A percentile compares a stretch with the other conserved stretches of the same genome.
Evolutionary conservation across 1,140 invertebrate genomes (phyloP).

Genomic region (Galleria mellonella): DNA sequence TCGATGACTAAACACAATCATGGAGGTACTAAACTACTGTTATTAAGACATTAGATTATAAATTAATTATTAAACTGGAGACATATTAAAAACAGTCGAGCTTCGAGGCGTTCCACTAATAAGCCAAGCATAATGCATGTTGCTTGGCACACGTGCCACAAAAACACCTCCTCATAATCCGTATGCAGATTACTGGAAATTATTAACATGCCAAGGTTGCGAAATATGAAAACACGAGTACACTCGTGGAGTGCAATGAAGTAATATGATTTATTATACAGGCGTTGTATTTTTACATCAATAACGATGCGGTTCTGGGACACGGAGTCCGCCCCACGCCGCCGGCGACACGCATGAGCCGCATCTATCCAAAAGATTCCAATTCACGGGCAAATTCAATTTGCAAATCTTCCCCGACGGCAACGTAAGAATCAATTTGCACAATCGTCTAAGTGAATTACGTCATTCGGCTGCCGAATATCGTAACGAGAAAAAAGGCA

Average conservation of each 20-base stretch:
- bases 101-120: too few species aligned
- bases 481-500: slow-evolving; percentile 43
- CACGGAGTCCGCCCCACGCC: neutral
- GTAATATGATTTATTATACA: slow-evolving; percentile 1
- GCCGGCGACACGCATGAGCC: neutral
- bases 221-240: neutral
- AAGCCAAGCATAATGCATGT: too few species aligned
- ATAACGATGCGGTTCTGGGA: neutral
- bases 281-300: slow-evolving; percentile 3
- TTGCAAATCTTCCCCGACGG: slow-evolving; percentile 33
- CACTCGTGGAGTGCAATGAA: neutral
- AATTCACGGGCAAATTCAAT: slow-evolving; percentile 32
- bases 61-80: too few species aligned
- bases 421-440: slow-evolving; percentile 40
- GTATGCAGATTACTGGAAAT: too few species aligned
- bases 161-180: too few species aligned
- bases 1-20: too few species aligned
- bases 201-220: too few species aligned
- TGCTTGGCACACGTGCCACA: too few species aligned
- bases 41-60: too few species aligned
- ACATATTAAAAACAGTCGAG: too few species aligned
- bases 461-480: slow-evolving; percentile 46
- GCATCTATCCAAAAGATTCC: slow-evolving; percentile 10
- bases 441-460: slow-evolving; percentile 40
- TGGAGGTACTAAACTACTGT: too few species aligned